Base-by-base conservation (phyloP, 2,797 vertebrate species). In the Sebastes cheni region DNA sequence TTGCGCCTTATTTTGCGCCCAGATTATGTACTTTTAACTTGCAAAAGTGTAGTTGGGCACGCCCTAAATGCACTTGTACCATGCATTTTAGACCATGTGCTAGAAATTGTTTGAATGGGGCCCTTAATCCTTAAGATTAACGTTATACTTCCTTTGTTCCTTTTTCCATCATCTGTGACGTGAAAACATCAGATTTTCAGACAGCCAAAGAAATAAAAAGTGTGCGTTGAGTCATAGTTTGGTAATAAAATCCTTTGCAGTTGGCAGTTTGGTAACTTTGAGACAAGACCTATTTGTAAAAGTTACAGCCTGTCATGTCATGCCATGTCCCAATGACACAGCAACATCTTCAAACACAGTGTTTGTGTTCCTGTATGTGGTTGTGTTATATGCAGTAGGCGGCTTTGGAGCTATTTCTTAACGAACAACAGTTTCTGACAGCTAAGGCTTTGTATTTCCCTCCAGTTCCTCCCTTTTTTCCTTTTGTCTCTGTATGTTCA, bases 11-110 rank as follows among this genome's bases (percentile, higher is more conserved):
- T 20, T 20, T 20, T 52, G 46, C 0, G 8, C 18, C 20, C 46
- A 52, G 20, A 52, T 52, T 52, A 52, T 52, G 18, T n/a, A 20
- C 46, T 0, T n/a, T 52, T 52, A 20, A 52, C 4, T 52, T 0
- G 0, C 46, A 52, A n/a, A 0, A n/a, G 18, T 52, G 46, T 0
- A 52, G 46, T 0, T 52, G 0, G 16, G 0, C 20, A 52, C 18
- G 8, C 46, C 18, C 16, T 52, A 20, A 52, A 52, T 52, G 46
- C 18, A 42, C 39, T 42, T 50, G 46, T 0, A 1, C 18, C 46
- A 52, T 52, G 46, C 46, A 52, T 0, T 20, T 52, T 52, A 52
- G 46, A 20, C 46, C 46, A 50, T 50, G 18, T 52, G 46, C 18
- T 52, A 46, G 3, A 18, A 46, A 46, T 46, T 46, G 42, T 46